phyloP scores from a whole-genome alignment of 1,140 invertebrate species.

The Caenorhabditis remanei region DNA sequence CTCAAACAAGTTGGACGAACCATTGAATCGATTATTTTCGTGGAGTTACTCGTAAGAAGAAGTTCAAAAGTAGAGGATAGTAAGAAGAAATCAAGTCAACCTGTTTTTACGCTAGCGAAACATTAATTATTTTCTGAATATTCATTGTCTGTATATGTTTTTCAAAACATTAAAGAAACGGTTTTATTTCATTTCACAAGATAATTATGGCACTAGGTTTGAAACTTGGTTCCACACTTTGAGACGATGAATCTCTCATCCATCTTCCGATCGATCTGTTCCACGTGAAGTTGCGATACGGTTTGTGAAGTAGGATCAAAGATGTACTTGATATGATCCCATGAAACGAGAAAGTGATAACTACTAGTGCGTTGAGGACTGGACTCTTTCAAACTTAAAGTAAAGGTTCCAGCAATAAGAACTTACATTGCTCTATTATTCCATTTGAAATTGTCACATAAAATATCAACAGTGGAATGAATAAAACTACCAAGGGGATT shows the following conservation, averaged over 20 bases:
- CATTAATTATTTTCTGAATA: not conserved
- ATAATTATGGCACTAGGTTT: too few relatives aligned
- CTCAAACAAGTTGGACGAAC: conserved; percentile 18
- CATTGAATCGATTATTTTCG: conserved; percentile 3
- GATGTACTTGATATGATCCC: not conserved
- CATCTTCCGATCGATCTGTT: not conserved
- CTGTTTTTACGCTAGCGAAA: not conserved
- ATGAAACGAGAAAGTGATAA: not conserved
- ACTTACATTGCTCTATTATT: not conserved
- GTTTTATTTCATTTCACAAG: not conserved
- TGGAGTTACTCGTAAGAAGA: conserved; percentile 17
- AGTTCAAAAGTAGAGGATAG: conserved; percentile 2
- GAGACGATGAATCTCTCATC: too few relatives aligned
- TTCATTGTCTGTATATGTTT: not conserved
- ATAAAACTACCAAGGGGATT: not conserved
- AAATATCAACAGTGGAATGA: not conserved
- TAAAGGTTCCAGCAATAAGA: too few relatives aligned
- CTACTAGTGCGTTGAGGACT: not conserved
- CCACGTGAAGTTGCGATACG: not conserved
- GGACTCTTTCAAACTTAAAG: not conserved
- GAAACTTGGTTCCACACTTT: too few relatives aligned
- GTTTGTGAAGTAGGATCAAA: not conserved
- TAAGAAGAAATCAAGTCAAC: not conserved
- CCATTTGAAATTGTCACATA: not conserved
- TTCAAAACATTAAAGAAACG: too few relatives aligned